Evolutionary conservation across 2,113 vertebrate genomes (phyloP).

Genomic region (Axis porcinus): DNA sequence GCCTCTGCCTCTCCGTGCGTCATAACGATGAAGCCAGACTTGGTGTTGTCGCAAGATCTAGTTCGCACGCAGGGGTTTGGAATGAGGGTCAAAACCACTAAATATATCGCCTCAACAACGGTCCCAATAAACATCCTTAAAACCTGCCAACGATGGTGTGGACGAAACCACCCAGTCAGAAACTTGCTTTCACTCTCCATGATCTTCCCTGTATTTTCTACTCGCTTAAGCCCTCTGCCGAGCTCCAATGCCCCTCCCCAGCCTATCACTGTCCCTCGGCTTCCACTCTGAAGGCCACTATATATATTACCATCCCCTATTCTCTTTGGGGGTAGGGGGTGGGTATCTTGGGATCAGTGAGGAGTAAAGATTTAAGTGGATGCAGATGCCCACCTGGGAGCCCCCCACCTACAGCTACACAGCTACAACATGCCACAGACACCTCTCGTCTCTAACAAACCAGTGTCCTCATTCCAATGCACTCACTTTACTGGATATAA

Average conservation of each 20-base stretch:
- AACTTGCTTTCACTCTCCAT: neutral
- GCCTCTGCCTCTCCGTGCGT: neutral
- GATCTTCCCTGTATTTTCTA: neutral
- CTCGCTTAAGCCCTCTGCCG: neutral
- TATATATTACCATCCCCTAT: too few species aligned
- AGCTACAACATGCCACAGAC: accelerated
- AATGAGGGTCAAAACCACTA: neutral
- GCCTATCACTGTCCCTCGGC: neutral
- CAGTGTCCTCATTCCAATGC: neutral
- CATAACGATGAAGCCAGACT: neutral
- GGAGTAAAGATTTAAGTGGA: neutral
- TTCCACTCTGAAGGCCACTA: neutral
- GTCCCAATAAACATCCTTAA: neutral
- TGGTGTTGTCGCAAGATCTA: neutral
- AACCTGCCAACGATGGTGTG: neutral
- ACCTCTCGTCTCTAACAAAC: neutral
- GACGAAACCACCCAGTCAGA: neutral
- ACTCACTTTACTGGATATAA: neutral
- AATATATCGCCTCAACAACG: too few species aligned
- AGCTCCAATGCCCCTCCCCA: neutral
- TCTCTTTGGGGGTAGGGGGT: neutral
- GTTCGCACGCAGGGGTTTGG: neutral
- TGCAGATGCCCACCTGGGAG: neutral
- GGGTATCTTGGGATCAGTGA: neutral
- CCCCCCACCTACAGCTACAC: neutral